These are phyloP conservation scores for Morus bassanus DNA, from an alignment of 2,797 vertebrate genomes.

Conservation along the genomic window DNA sequence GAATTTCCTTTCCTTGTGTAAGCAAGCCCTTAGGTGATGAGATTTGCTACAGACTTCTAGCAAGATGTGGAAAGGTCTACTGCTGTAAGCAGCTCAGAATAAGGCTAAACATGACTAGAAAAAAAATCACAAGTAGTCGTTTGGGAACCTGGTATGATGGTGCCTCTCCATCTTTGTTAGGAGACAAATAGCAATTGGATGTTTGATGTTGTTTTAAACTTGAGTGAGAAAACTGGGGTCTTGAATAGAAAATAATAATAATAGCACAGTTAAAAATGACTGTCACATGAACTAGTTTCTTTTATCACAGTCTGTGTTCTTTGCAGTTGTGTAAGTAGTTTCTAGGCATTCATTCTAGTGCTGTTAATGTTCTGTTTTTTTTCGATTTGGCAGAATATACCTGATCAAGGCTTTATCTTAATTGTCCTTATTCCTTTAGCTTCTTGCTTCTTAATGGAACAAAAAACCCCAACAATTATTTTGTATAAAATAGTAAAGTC, in stretches of 20 bases:
- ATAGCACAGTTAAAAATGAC: background rate
- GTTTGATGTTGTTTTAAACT: background rate
- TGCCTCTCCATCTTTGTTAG: background rate
- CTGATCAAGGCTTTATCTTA: background rate
- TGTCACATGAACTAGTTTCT: background rate
- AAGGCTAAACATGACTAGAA: background rate
- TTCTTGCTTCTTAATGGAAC: background rate
- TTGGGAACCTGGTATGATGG: background rate
- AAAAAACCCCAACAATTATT: background rate
- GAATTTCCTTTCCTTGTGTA: background rate
- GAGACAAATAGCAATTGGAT: background rate
- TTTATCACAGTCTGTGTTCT: background rate
- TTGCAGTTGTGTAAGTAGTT: background rate
- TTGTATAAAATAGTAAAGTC: background rate
- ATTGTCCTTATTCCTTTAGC: background rate
- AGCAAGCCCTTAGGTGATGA: background rate
- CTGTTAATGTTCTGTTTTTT: background rate
- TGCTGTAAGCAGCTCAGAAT: background rate
- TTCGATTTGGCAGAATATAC: background rate
- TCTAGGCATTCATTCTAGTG: background rate
- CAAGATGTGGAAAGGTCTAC: background rate
- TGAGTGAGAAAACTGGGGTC: background rate
- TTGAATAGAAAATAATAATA: background rate
- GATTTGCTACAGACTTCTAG: background rate
- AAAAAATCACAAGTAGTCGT: background rate